Evolutionary conservation across 2,797 vertebrate genomes (phyloP).

Genomic region (Brachyrhaphis roseni): DNA sequence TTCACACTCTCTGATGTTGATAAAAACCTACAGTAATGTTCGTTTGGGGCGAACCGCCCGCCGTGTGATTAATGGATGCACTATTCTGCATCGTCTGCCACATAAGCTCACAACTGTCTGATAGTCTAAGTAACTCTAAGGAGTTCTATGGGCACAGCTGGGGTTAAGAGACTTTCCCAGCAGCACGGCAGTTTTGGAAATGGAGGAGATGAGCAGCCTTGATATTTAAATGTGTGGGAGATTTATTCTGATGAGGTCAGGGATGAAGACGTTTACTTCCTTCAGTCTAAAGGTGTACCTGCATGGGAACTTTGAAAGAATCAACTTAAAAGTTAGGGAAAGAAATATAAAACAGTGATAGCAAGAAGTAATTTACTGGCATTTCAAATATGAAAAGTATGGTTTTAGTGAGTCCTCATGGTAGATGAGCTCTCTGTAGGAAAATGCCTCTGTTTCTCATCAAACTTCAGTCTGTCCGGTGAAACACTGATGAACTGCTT

Average conservation of each 20-base stretch:
- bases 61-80: conserved; percentile 15
- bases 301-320: background rate
- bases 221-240: conserved; percentile 25
- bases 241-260: conserved; percentile 14
- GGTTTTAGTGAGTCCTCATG: background rate
- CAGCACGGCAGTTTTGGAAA: conserved; percentile 7
- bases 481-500: background rate
- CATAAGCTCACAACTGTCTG: background rate
- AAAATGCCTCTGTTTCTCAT: background rate
- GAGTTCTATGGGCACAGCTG: conserved; percentile 10
- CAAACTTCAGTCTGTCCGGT: background rate
- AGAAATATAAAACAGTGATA: background rate
- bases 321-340: background rate
- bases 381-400: background rate
- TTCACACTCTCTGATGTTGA: conserved; percentile 11
- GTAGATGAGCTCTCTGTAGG: background rate
- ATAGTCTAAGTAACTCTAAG: conserved; percentile 5
- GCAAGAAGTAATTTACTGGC: background rate
- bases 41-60: background rate
- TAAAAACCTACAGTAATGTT: conserved; percentile 7
- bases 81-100: conserved; percentile 3
- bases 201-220: background rate
- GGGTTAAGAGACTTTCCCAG: conserved; percentile 3
- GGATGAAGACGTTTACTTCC: background rate
- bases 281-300: conserved; percentile 7